A percentile compares a stretch with the other conserved stretches of the same genome.
phyloP scores from a whole-genome alignment of 2,888 invertebrate genomes.

The Sepioteuthis lessoniana region DNA sequence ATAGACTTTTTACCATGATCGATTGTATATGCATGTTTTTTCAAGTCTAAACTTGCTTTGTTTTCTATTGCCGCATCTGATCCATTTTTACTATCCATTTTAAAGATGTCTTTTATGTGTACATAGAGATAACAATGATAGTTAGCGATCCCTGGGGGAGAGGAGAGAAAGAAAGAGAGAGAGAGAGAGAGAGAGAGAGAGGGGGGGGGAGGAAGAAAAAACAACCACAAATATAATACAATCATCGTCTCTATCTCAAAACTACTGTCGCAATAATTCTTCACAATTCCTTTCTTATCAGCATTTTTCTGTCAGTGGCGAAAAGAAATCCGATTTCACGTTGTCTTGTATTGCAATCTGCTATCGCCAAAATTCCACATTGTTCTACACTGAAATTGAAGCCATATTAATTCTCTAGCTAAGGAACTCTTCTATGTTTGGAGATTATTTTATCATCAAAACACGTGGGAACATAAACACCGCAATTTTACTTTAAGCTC shows the following conservation, averaged over 20 bases:
- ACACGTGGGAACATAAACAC: not conserved
- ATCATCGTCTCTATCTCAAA: not conserved
- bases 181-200: not conserved
- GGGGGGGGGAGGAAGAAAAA: not conserved
- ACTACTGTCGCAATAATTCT: not conserved
- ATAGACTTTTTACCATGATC: not conserved
- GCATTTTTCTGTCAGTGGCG: not conserved
- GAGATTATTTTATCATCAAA: not conserved
- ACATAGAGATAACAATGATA: not conserved
- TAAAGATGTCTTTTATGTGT: not conserved
- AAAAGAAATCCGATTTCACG: not conserved
- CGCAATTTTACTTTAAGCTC: not conserved
- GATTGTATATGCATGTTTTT: not conserved
- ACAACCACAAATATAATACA: not conserved
- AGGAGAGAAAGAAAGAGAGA: too few relatives aligned
- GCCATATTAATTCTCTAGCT: not conserved
- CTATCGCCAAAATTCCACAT: slow-evolving; percentile 6
- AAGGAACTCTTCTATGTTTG: not conserved
- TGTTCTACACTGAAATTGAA: not conserved
- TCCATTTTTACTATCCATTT: not conserved
- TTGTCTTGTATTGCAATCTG: not conserved
- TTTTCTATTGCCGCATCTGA: not conserved
- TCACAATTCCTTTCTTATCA: not conserved
- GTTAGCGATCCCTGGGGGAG: not conserved
- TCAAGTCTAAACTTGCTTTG: not conserved